Evolutionary conservation across 2,113 vertebrate genomes (phyloP), one percentile per base, ranked within the genome.

Genomic region (Columbina picui): DNA sequence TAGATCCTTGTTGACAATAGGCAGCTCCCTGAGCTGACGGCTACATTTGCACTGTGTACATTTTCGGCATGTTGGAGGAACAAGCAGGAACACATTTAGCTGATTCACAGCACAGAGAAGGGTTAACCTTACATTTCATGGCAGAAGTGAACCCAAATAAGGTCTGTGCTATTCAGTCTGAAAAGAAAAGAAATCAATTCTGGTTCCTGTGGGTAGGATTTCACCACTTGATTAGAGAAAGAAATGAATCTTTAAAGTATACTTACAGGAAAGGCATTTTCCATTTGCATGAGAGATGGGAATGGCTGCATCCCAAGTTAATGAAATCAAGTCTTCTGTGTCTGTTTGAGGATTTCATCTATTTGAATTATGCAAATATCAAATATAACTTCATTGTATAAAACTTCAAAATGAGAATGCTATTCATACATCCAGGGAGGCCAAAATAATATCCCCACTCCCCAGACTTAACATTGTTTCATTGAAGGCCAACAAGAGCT

Each of bases 101-200:
- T 76, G 82, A 94, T 78, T 45, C 27, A 4, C n/a, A 86, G 86
- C 57, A 82, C 55, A 80, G 65, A 39, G 64, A 94, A 89, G 77
- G 68, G 52, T 80, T 96, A 79, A 93, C 53, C 71, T 91, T 43
- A 36, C 49, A 21, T 89, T 87, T 87, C 50, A n/a, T 39, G 61
- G 22, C 36, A 83, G 30, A 18, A 91, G 26, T 79, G 75, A 80
- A 87, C 84, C 49, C 61, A 82, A 84, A 78, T 83, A 68, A 87
- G 56, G 57, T 83, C 52, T 79, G 9, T 82, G 43, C 43, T 87
- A 41, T 60, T 32, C 63, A 64, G 77, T 89, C 90, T 91, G 84
- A 92, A 84, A 70, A 73, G 56, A 93, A 94, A 90, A 94, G 75
- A 97, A 97, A 96, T 96, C 95, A 93, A 96, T 97, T 96, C 93